A percentile compares a stretch with the other conserved stretches of the same genome.
Conservation (phyloP, 1,140 invertebrate genomes). For the Periplaneta americana region DNA sequence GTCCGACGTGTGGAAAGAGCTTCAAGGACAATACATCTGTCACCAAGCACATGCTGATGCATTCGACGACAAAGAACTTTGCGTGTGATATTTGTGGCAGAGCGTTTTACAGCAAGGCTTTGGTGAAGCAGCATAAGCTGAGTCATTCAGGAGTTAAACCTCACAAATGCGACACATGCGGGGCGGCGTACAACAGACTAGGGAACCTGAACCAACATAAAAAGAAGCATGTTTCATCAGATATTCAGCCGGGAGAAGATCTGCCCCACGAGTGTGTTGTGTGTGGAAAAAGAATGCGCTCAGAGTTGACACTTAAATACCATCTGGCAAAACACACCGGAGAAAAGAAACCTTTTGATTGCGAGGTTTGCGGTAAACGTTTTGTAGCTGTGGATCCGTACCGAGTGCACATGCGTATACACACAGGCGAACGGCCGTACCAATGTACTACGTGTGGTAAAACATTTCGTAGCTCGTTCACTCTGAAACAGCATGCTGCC, state of each 20-base stretch:
- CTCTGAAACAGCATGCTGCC: constrained; percentile 14
- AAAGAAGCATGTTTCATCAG: constrained; percentile 29
- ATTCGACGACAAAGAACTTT: constrained; percentile 9
- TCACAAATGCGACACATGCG: constrained; percentile 13
- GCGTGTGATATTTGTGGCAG: constrained; percentile 13
- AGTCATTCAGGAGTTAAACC: constrained; percentile 16
- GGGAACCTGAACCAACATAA: constrained; percentile 37
- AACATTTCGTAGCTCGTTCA: constrained; percentile 4
- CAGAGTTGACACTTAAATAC: constrained; percentile 14
- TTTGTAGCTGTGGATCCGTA: constrained; percentile 13
- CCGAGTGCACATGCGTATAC: constrained; percentile 14
- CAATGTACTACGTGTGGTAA: constrained; percentile 9
- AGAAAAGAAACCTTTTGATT: constrained; percentile 17
- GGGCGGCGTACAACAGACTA: constrained; percentile 28
- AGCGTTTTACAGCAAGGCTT: constrained; percentile 11
- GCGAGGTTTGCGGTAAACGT: constrained; percentile 13
- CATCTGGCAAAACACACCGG: constrained; percentile 16
- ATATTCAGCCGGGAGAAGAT: not conserved
- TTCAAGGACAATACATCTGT: constrained; percentile 12
- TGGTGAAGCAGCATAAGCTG: constrained; percentile 15
- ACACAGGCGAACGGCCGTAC: constrained; percentile 16
- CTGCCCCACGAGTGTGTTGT: constrained; percentile 1
- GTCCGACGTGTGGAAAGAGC: constrained; percentile 4
- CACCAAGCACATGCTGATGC: constrained; percentile 10
- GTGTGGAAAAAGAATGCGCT: constrained; percentile 10